Evolutionary conservation across 2,113 vertebrate genomes (phyloP), one percentile per base, ranked within the genome.

Genomic region (Acrocephalus kingi): DNA sequence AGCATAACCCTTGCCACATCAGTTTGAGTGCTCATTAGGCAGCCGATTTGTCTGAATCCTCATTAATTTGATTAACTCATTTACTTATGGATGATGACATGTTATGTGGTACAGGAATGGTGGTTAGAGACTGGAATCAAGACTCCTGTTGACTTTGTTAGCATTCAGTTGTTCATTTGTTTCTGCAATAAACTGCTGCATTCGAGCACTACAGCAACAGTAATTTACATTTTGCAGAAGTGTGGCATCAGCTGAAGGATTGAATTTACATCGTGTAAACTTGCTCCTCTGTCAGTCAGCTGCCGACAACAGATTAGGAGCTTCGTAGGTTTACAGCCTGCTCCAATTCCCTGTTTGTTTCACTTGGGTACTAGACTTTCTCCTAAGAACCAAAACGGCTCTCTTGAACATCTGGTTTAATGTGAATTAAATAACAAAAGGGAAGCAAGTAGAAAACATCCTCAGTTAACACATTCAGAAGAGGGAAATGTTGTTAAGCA

Each of bases 51-150:
- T 96, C 96, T 97, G 91, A 97, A 98, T 98, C 97, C 98, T 99
- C 98, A 98, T 99, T 99, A 99, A 98, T 97, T 98, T 98, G 98
- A 98, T 99, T 97, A 99, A 98, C 98, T 99, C 98, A 98, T 99
- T 99, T 98, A 97, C 97, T 98, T 98, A 98, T 97, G 98, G 97
- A 89, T 95, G 97, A 67, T 99, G 98, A 98, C 98, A 98, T 98
- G 96, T 97, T 97, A 96, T 97, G 94, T 72, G 97, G 96, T 98
- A 97, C 93, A 87, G 92, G 91, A 86, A 92, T 84, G 78, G 89
- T 95, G 85, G 95, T 94, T 94, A 90, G 89, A 96, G 87, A 62
- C 90, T 87, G 61, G 91, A 94, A 94, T 93, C 46, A 83, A 85
- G 95, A 39, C 63, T 95, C 46, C 51, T 12, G 11, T 48, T 93